Evolutionary conservation across 2,888 invertebrate species (phyloP), one percentile per base, ranked within the genome.

Genomic region (Drosophila picticornis): DNA sequence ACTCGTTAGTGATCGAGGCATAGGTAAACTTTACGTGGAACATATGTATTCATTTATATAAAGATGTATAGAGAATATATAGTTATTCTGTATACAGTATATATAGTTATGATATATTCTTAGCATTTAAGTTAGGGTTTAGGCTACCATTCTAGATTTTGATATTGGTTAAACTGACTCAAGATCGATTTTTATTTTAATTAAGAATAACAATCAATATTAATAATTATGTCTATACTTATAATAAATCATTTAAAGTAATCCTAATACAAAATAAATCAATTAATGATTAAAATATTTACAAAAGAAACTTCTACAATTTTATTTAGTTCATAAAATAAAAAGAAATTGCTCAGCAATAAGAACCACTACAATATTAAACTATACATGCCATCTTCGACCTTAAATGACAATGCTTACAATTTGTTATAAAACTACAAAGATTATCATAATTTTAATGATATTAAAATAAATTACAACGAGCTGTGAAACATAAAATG

Each of bases 401-500:
- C 1, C 0, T 40, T n/a, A 40, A n/a, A 0, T n/a, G 10, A n/a
- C 10, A 13, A 22, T 13, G 13, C 6, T 7, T 13, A 7, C 0
- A n/a, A n/a, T 43, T 22, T 22, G 2, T 22, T 43, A 6, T n/a
- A 2, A 11, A 11, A 22, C 7, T 13, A 2, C 4, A 46, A 22
- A 46, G 22, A 22, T 16, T 7, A 22, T 16, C 1, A 13, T 7
- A 4, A 13, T 22, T 16, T n/a, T 40, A 5, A 10, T 40, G 10
- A 40, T n/a, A n/a, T 40, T 13, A 4, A 22, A 43, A n/a, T 11
- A 22, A 43, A 22, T 6, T 13, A 7, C 0, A 6, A 22, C 13
- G 22, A 22, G 1, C 1, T 43, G 13, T 22, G 13, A 22, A 13
- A 22, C 3, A 22, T 22, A 13, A 13, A 22, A 13, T 46, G 13